Base-by-base conservation (phyloP, 92 coral and sea anemone genomes). In the Metridium senile region DNA sequence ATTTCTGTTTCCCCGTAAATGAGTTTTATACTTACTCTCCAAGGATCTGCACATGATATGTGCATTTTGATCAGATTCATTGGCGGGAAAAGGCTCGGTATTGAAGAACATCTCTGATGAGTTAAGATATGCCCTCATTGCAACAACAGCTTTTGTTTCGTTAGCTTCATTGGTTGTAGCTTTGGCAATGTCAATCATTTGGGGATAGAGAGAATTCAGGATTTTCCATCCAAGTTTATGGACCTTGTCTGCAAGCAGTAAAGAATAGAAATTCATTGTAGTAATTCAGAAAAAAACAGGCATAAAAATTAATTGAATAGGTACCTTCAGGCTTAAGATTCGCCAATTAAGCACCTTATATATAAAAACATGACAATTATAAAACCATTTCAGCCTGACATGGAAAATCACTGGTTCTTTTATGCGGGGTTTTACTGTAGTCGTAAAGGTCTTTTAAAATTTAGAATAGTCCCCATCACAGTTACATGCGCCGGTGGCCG, bases 21-120 rank as follows among this genome's bases (percentile, higher is more conserved):
- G 23, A 54, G 4, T 22, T n/a, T n/a, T 1, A 8, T 27, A 28
- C 58, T 74, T 84, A 85, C 94, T 89, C 45, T 45, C 53, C 32
- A 66, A 75, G 33, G 63, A 81, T 31, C 68, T 78, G 74, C 98
- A 94, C 52, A 58, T 68, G 16, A 74, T 70, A 62, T 89, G 71
- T 17, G 98, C 98, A 56, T 63, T 75, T 68, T 76, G 79, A 59
- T 89, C 86, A 11, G 98, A 94, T 76, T 94, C 98, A 76, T 94
- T 94, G 28, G 79, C 77, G 26, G 98, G 98, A 72, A 94, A 94
- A 9, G 97, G 93, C 28, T 84, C 81, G 27, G 83, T 79, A 75
- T 94, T 94, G 72, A 85, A 94, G 81, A 79, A 94, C 97, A 91
- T 91, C 30, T 77, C 66, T 21, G 90, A 81, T 39, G 97, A 91